Base-by-base conservation (phyloP, 2,888 invertebrate species). In the Ischnus inquisitorius region DNA sequence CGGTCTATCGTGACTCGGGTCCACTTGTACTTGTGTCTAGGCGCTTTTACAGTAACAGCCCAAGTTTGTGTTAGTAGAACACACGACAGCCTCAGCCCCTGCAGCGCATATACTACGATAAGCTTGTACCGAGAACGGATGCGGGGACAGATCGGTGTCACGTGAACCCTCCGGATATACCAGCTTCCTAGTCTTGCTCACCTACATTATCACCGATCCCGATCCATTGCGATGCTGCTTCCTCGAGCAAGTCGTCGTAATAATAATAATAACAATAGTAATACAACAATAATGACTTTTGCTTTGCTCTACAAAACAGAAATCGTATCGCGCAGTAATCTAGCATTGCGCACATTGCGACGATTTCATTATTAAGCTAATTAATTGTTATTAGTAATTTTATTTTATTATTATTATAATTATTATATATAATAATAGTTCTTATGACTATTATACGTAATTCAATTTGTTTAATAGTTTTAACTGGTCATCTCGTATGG, bases 131-230 rank as follows among this genome's bases (percentile, higher is more conserved):
- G 86, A 89, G 88, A 92, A 91, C 92, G 92, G 92, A 92, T 92
- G 92, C 92, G 90, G 91, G 92, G 92, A 90, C 91, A 89, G 89
- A 92, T 92, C 92, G 92, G 93, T 93, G 92, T 93, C 92, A 92
- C 92, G 92, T 92, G 91, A 90, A 92, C 92, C 92, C 93, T 92
- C 92, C 92, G 93, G 92, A 93, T 92, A 92, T 91, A 92, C 89
- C 90, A 90, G 91, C 92, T 93, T 93, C 92, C 92, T 92, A 92
- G 92, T 90, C 90, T 91, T 91, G 90, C 92, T 92, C 92, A 91
- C 91, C 92, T 92, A 92, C 89, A 91, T 91, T 90, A 90, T 89
- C 85, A 79, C 80, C 83, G 85, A 77, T 74, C 75, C 34, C 81
- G 84, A 84, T 54, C 68, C 76, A 78, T 83, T 85, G 84, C 84